phyloP scores from a whole-genome alignment of 2,888 invertebrate genomes.

The Torymus aiolomorphi region DNA sequence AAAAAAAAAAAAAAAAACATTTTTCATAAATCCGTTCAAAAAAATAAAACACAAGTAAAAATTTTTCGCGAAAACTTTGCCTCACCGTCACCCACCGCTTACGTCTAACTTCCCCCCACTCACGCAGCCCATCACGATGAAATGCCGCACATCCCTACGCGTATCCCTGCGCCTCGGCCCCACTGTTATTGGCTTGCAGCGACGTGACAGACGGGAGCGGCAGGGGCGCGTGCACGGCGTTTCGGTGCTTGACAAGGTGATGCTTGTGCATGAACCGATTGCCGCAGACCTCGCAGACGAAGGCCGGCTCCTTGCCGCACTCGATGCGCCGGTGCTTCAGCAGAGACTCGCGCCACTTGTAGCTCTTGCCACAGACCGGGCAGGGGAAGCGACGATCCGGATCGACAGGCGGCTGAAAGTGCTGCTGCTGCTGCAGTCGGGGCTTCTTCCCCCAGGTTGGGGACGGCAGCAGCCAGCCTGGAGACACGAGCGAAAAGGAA shows the following conservation, averaged over 20 bases:
- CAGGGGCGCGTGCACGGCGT: conserved; percentile 62
- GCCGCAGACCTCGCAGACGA: conserved; percentile 71
- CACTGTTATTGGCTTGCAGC: no score
- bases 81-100: no score
- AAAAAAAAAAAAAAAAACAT: conserved; percentile 3
- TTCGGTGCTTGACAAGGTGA: conserved; percentile 71
- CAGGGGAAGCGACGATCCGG: conserved; percentile 26
- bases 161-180: no score
- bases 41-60: no score
- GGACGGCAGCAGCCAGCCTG: conserved; percentile 36
- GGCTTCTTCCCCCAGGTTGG: conserved; percentile 6
- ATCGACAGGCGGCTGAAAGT: not conserved
- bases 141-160: no score
- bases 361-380: conserved; percentile 68
- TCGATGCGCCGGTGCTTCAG: conserved; percentile 70
- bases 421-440: not conserved
- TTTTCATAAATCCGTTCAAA: not conserved
- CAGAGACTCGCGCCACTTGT: conserved; percentile 70
- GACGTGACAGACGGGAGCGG: not conserved
- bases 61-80: no score
- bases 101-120: no score
- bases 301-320: conserved; percentile 71
- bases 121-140: no score
- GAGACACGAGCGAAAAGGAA: conserved; percentile 29
- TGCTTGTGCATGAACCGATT: conserved; percentile 77